These are phyloP conservation scores for Coranthus polyacanthus DNA, from an alignment of 2,797 vertebrate genomes.

Conservation along the genomic window DNA sequence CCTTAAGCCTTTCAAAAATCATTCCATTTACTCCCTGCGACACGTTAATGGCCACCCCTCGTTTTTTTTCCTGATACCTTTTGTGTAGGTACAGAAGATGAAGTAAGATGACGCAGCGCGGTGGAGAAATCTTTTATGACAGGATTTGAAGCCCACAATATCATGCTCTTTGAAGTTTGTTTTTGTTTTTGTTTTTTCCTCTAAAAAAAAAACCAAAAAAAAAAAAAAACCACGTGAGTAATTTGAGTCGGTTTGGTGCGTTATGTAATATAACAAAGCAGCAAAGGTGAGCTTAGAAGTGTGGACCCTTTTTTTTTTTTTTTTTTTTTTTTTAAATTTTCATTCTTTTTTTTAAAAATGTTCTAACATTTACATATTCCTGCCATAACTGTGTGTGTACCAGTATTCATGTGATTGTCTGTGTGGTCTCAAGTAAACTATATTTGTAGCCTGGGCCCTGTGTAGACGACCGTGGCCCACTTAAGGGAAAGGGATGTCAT, in stretches of 20 bases:
- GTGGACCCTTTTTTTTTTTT: conserved; percentile 28
- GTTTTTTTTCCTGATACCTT: conserved; percentile 16
- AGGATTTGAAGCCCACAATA: conserved; percentile 30
- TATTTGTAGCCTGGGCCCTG: conserved; percentile 72
- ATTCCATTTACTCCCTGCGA: conserved; percentile 35
- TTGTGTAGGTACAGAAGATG: background rate
- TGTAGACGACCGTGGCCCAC: conserved; percentile 48
- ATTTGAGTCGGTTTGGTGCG: conserved; percentile 53
- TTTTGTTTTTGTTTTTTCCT: too few species aligned
- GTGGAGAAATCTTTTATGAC: conserved; percentile 7
- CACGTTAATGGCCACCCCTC: conserved; percentile 18
- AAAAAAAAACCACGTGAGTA: conserved; percentile 14
- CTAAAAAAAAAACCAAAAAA: too few species aligned
- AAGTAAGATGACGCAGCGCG: too few species aligned
- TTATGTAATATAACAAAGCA: conserved; percentile 62
- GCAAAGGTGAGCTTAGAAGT: conserved; percentile 54
- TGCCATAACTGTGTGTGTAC: conserved; percentile 74
- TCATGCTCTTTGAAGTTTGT: conserved; percentile 37
- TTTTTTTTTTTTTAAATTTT: conserved; percentile 37
- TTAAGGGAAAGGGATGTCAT: conserved; percentile 72
- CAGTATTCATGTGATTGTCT: conserved; percentile 74
- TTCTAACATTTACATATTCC: conserved; percentile 78
- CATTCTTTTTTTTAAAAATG: conserved; percentile 41
- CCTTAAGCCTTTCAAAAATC: conserved; percentile 58
- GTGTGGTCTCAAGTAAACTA: conserved; percentile 71